A percentile compares a stretch with the other conserved stretches of the same genome.
phyloP scores from a whole-genome alignment of 1,140 invertebrate genomes.

The Globodera rostochiensis region DNA sequence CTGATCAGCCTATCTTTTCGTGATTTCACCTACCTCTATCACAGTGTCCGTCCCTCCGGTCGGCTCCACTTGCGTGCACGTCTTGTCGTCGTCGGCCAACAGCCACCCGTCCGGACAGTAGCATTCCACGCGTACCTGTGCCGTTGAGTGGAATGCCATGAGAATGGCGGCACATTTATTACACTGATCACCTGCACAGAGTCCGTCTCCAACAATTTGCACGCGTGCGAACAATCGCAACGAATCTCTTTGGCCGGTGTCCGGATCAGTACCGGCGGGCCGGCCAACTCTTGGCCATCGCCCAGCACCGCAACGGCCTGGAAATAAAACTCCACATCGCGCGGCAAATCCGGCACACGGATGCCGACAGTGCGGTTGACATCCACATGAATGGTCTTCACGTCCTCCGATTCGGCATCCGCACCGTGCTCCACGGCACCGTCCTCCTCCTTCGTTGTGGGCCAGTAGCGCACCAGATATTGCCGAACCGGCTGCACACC shows the following conservation, averaged over 20 bases:
- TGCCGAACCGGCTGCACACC: slow-evolving; percentile 39
- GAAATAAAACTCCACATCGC: slow-evolving; percentile 61
- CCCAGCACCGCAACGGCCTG: slow-evolving; percentile 52
- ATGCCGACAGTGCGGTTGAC: slow-evolving; percentile 39
- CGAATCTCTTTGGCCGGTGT: slow-evolving; percentile 61
- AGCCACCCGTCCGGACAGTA: slow-evolving; percentile 59
- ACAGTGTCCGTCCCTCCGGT: slow-evolving; percentile 15
- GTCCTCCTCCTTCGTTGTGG: background rate
- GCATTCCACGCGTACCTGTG: slow-evolving; percentile 41
- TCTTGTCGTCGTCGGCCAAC: slow-evolving; percentile 51
- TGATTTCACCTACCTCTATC: slow-evolving; percentile 36
- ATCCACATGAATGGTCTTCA: slow-evolving; percentile 28
- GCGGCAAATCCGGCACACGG: slow-evolving; percentile 36
- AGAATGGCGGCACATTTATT: too few species aligned
- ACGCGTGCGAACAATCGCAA: slow-evolving; percentile 63
- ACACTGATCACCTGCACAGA: slow-evolving; percentile 31
- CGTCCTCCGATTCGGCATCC: slow-evolving; percentile 37
- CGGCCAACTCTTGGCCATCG: slow-evolving; percentile 49
- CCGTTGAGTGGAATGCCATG: too few species aligned
- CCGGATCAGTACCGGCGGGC: slow-evolving; percentile 41
- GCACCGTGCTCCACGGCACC: slow-evolving; percentile 40
- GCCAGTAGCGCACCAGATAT: slow-evolving; percentile 24
- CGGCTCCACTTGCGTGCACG: slow-evolving; percentile 39
- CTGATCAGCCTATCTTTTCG: background rate
- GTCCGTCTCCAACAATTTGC: slow-evolving; percentile 51